Base-by-base conservation (phyloP, 1,140 invertebrate genomes). In the Berghia stephanieae region DNA sequence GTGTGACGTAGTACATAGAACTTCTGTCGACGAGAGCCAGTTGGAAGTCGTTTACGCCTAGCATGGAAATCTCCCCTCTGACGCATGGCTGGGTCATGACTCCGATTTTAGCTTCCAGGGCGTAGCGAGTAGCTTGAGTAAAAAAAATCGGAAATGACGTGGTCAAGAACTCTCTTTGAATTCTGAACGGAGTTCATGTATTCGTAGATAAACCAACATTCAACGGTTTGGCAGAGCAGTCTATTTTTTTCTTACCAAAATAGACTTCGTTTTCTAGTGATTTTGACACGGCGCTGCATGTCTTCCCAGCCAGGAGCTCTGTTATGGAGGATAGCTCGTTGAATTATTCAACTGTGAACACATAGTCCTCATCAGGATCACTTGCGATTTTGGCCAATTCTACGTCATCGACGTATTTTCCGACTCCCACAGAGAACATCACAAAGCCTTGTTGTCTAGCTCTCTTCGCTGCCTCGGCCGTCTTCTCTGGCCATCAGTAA, bases 391-490 rank as follows among this genome's bases (percentile, higher is more conserved):
- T 69, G 13, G n/a, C 55, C 52, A 82, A 74, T 43, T 82, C 81
- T 13, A 66, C 38, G 5, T 63, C 55, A 57, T 78, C 70, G 1
- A 75, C 60, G 18, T 67, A 24, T 3, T 80, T 55, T 4, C 84
- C 84, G 13, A 85, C 80, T 13, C 84, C 84, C 8, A 85, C 76
- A 31, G 79, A 80, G 71, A 85, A 84, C 34, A 85, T 42, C 24
- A 77, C 68, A 1, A 83, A 78, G 0, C 81, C 81, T 10, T 71
- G 72, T 36, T 79, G 67, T 31, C 80, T 78, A 2, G 78, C 78
- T 10, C 76, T 6, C n/a, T 43, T 42, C 0, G 84, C 79, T 46
- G 84, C 79, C 36, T 75, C 1, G 55, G 49, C 60, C 1, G 84
- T 84, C 3, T 72, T 67, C 1, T 66, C 16, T 0, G 78, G 71